Evolutionary conservation across 2,113 vertebrate species (phyloP).

Genomic region (Megaceryle torquata): DNA sequence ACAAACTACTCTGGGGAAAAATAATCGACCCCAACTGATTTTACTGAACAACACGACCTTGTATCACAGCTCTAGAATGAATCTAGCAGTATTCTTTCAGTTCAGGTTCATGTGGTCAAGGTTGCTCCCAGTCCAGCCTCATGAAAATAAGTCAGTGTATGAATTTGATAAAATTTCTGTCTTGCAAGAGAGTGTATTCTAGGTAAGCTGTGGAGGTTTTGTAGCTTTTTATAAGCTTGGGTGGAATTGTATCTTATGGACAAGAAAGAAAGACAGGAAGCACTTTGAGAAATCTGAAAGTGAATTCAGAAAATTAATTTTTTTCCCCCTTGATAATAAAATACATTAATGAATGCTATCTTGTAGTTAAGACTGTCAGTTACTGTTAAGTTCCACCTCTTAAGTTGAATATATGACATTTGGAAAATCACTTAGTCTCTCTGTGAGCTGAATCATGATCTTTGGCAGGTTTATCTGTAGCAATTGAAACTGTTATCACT

Average conservation of each 20-base stretch:
- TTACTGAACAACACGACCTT: neutral
- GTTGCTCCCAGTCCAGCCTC: neutral
- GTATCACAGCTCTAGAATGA: neutral
- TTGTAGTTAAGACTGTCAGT: neutral
- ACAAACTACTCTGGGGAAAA: neutral
- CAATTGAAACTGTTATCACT: conserved; percentile 20
- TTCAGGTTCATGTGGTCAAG: neutral
- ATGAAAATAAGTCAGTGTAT: neutral
- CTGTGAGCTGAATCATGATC: neutral
- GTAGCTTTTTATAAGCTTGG: neutral
- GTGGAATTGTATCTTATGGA: neutral
- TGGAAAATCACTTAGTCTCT: neutral
- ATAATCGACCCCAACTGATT: neutral
- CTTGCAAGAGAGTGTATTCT: neutral
- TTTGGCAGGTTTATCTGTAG: conserved; percentile 29
- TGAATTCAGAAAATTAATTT: neutral
- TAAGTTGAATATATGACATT: neutral
- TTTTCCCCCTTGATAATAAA: neutral
- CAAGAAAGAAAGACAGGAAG: neutral
- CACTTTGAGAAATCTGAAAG: neutral
- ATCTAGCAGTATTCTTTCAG: neutral
- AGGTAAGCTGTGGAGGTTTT: neutral
- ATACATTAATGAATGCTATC: neutral
- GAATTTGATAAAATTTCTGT: neutral
- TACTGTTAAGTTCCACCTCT: neutral